These are phyloP conservation scores for Horisme vitalbata DNA, from an alignment of 2,888 invertebrate genomes.

Conservation along the genomic window DNA sequence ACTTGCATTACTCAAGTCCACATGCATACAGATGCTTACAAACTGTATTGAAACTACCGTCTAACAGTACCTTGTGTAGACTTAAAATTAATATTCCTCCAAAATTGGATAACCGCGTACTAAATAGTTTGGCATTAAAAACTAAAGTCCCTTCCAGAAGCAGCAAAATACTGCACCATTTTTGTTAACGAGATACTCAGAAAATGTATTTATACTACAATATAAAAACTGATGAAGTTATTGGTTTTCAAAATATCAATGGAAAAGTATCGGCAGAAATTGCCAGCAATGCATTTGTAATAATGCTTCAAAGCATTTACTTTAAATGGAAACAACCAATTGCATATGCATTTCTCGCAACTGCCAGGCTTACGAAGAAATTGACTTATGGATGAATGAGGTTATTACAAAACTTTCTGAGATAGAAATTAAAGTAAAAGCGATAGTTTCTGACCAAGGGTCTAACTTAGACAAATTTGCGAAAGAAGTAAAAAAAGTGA, in stretches of 20 bases:
- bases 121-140: constrained; percentile 22
- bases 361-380: constrained; percentile 36
- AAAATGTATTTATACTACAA: constrained; percentile 36
- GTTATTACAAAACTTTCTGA: constrained; percentile 15
- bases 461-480: constrained; percentile 24
- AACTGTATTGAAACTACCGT: constrained; percentile 31
- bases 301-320: constrained; percentile 22
- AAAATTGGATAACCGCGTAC: constrained; percentile 22
- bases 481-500: constrained; percentile 20
- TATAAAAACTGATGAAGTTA: constrained; percentile 31
- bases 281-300: constrained; percentile 9
- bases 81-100: constrained; percentile 29
- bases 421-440: constrained; percentile 18
- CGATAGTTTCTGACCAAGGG: constrained; percentile 21
- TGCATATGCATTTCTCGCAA: constrained; percentile 22
- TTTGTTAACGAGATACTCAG: constrained; percentile 35
- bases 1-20: constrained; percentile 37
- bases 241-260: constrained; percentile 38
- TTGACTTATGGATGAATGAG: constrained; percentile 23
- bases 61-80: constrained; percentile 29
- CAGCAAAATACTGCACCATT: constrained; percentile 34
- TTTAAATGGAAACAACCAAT: constrained; percentile 21
- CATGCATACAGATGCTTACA: constrained; percentile 32
- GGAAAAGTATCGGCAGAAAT: constrained; percentile 27
- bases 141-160: constrained; percentile 18